These are phyloP conservation scores for Tipula vernalis DNA, from an alignment of 2,888 invertebrate genomes.

Conservation along the genomic window DNA sequence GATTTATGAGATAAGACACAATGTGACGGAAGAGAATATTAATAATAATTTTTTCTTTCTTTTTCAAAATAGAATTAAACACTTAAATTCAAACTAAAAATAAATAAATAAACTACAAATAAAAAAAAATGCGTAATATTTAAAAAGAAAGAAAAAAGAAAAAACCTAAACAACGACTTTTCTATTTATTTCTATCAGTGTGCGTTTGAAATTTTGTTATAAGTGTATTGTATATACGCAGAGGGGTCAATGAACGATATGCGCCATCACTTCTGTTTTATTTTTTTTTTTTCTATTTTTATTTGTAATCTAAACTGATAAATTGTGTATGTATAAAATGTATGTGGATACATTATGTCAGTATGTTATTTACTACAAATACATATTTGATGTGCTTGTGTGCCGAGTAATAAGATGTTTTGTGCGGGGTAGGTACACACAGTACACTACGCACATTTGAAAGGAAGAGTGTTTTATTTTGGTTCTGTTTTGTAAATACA, in stretches of 20 bases:
- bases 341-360: background rate
- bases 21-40: constrained; percentile 4
- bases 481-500: background rate
- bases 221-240: background rate
- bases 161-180: background rate
- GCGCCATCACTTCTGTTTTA: constrained; percentile 10
- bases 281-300: background rate
- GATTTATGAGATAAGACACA: background rate
- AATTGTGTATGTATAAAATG: background rate
- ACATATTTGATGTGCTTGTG: background rate
- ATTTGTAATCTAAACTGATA: background rate
- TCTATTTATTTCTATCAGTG: background rate
- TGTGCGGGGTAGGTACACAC: background rate
- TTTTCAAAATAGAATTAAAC: background rate
- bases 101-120: constrained; percentile 4
- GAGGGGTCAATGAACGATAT: constrained; percentile 10
- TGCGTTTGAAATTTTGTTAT: background rate
- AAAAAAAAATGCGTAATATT: constrained; percentile 7
- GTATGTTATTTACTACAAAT: background rate
- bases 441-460: background rate
- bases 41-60: background rate
- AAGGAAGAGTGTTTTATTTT: background rate
- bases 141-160: background rate
- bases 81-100: background rate
- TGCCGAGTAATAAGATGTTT: background rate